Evolutionary conservation across 92 coral and sea anemone genomes (phyloP).

Genomic region (Epizoanthus illoricatus): DNA sequence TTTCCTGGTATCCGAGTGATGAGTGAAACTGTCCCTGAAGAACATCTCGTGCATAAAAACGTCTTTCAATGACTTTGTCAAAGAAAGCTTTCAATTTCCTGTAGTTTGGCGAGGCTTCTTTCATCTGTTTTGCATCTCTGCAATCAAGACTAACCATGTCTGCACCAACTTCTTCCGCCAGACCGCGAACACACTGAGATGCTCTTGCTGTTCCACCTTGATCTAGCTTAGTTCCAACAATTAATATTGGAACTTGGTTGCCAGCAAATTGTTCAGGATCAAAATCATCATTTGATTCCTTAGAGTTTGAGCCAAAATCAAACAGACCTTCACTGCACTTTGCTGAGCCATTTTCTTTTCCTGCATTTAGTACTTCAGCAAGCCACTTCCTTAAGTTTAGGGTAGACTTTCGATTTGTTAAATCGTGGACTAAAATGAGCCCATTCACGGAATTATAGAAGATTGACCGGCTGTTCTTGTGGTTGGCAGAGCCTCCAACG

Average conservation of each 20-base stretch:
- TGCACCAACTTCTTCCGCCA: conserved; percentile 98
- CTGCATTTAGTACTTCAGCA: conserved; percentile 84
- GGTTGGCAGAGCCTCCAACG: conserved; percentile 96
- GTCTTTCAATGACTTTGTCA: conserved; percentile 90
- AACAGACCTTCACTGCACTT: conserved; percentile 63
- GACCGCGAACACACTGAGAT: conserved; percentile 69
- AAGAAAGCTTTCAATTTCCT: conserved; percentile 75
- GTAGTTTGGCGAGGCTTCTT: conserved; percentile 66
- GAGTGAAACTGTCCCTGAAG: conserved; percentile 52
- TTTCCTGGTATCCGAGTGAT: conserved; percentile 58
- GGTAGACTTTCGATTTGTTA: conserved; percentile 94
- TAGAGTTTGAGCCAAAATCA: conserved; percentile 71
- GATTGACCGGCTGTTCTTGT: conserved; percentile 88
- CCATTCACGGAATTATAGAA: conserved; percentile 94
- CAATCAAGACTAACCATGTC: conserved; percentile 85
- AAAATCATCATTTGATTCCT: conserved; percentile 66
- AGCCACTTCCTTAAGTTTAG: conserved; percentile 90
- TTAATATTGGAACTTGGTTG: conserved; percentile 88
- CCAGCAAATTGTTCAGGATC: conserved; percentile 98
- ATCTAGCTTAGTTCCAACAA: conserved; percentile 95
- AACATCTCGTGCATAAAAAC: conserved; percentile 77
- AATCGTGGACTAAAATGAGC: conserved; percentile 93
- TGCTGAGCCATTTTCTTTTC: conserved; percentile 61
- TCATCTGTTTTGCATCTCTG: conserved; percentile 69
- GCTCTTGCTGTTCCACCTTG: conserved; percentile 88